Conservation (phyloP, 2,888 invertebrate genomes). For the Amorpha juglandis region DNA sequence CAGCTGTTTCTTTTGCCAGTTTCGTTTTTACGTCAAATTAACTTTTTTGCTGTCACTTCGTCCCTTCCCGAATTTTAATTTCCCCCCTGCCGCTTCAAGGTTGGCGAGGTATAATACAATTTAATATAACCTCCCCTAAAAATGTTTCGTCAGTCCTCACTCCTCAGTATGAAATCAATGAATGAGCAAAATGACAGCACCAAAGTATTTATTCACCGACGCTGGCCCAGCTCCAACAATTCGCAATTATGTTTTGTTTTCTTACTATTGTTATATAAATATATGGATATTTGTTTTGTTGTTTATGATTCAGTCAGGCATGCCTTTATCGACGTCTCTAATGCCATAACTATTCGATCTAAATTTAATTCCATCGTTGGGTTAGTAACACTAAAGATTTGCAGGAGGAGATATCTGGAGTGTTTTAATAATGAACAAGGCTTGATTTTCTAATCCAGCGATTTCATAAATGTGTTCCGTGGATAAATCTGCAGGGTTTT, state of each 20-base stretch:
- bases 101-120: background rate
- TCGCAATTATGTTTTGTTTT: slow-evolving; percentile 21
- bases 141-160: background rate
- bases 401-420: background rate
- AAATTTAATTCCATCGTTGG: background rate
- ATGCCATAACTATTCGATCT: background rate
- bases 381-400: background rate
- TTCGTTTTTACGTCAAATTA: too few species aligned
- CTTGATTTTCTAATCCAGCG: too few species aligned
- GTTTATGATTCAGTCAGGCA: slow-evolving; percentile 21
- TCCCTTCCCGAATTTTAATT: background rate
- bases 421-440: background rate
- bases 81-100: background rate
- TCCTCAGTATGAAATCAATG: slow-evolving; percentile 2
- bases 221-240: slow-evolving; percentile 11
- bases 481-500: too few species aligned
- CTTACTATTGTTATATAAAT: slow-evolving; percentile 22
- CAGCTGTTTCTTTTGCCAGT: too few species aligned
- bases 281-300: slow-evolving; percentile 12
- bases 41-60: background rate
- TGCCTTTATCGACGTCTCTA: background rate
- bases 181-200: slow-evolving; percentile 17
- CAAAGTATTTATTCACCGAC: slow-evolving; percentile 3
- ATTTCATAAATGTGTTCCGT: too few species aligned
- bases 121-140: background rate